Evolutionary conservation across 2,797 vertebrate genomes (phyloP).

Genomic region (Novumbra hubbsi): DNA sequence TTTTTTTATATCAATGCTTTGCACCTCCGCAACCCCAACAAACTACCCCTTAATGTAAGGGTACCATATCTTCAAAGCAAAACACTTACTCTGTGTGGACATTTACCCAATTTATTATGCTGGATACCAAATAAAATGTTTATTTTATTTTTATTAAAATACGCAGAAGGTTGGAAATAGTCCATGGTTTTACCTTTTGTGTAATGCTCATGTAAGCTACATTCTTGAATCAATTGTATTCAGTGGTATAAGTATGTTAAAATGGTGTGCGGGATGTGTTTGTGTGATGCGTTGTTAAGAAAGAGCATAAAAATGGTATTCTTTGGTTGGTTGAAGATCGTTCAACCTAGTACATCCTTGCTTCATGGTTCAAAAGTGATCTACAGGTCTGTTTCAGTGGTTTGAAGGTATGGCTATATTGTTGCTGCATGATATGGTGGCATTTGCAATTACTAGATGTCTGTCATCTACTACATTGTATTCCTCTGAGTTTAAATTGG

Average conservation of each 20-base stretch:
- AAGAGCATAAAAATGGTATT: neutral
- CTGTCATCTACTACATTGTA: conserved; percentile 3
- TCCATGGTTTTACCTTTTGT: neutral
- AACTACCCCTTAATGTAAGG: conserved; percentile 7
- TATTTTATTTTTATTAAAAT: neutral
- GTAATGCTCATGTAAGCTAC: neutral
- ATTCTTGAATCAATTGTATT: neutral
- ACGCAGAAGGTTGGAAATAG: neutral
- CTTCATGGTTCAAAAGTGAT: neutral
- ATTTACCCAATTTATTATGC: neutral
- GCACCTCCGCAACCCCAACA: conserved; percentile 14
- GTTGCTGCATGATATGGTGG: neutral
- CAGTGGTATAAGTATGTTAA: conserved; percentile 4
- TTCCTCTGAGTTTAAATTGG: conserved; percentile 9
- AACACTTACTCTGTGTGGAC: neutral
- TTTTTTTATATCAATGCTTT: conserved; percentile 12
- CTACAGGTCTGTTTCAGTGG: neutral
- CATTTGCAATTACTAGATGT: neutral
- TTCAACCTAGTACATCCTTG: neutral
- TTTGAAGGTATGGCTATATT: neutral
- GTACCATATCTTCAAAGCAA: conserved; percentile 5
- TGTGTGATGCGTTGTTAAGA: conserved; percentile 1
- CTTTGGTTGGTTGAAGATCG: neutral
- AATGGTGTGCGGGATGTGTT: neutral
- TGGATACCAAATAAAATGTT: conserved; percentile 15